These are phyloP conservation scores for Nomada lathburiana DNA, from an alignment of 2,888 invertebrate genomes.

Conservation along the genomic window DNA sequence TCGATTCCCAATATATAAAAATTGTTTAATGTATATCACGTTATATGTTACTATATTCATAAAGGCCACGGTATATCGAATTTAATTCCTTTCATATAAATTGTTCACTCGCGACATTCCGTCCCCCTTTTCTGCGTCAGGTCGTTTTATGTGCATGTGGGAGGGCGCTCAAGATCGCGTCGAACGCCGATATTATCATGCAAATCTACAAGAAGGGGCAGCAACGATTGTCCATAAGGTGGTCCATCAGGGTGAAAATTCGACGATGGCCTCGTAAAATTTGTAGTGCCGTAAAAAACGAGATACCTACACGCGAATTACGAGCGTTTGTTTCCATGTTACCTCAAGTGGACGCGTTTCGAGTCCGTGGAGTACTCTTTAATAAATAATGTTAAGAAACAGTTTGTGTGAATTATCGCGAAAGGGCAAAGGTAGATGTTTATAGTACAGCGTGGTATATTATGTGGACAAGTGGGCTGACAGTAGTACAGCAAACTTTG, in stretches of 20 bases:
- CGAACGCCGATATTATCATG: conserved; percentile 44
- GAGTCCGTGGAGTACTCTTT: neutral
- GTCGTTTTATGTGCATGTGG: conserved; percentile 28
- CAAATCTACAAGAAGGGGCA: conserved; percentile 37
- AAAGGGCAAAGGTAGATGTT: no score
- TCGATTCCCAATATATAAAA: no score
- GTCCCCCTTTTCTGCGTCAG: conserved; percentile 3
- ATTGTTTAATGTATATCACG: no score
- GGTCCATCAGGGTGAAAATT: conserved; percentile 48
- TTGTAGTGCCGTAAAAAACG: conserved; percentile 38
- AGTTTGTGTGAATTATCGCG: neutral
- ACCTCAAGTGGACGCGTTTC: neutral
- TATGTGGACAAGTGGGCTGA: no score
- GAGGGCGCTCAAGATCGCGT: conserved; percentile 22
- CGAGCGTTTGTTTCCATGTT: neutral
- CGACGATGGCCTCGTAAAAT: conserved; percentile 45
- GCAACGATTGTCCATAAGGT: conserved; percentile 17
- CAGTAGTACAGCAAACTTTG: no score
- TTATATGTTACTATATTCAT: no score
- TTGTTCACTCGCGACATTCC: neutral
- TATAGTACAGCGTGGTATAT: no score
- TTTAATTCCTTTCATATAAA: neutral
- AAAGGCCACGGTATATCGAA: no score
- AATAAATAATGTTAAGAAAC: neutral
- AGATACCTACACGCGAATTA: neutral